phyloP scores from a whole-genome alignment of 1,140 invertebrate species.

The Lethocerus indicus region DNA sequence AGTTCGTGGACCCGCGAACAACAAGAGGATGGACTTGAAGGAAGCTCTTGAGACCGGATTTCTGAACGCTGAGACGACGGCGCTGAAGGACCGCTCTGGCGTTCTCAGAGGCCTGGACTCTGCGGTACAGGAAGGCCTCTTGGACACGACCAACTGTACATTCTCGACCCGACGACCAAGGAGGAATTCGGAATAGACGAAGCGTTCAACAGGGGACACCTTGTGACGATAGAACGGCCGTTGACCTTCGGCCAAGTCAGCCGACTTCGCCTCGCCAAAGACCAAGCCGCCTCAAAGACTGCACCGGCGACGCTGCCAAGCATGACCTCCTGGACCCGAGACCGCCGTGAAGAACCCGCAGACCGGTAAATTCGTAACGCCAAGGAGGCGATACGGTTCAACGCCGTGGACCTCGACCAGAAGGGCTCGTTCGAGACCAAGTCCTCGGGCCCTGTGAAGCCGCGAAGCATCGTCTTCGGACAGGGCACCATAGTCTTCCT shows the following conservation, averaged over 20 bases:
- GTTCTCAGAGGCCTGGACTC: slow-evolving; percentile 49
- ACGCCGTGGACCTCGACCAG: slow-evolving; percentile 46
- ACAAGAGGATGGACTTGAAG: slow-evolving; percentile 47
- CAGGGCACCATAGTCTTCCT: slow-evolving; percentile 50
- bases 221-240: too few relatives aligned
- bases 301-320: slow-evolving; percentile 62
- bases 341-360: slow-evolving; percentile 62
- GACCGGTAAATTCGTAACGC: slow-evolving; percentile 49
- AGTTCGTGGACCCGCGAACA: slow-evolving; percentile 58
- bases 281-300: too few relatives aligned
- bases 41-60: slow-evolving; percentile 53
- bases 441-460: slow-evolving; percentile 41
- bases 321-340: slow-evolving; percentile 56
- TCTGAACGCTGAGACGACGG: slow-evolving; percentile 57
- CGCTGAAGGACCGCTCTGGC: slow-evolving; percentile 57
- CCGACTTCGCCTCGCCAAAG: too few relatives aligned
- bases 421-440: slow-evolving; percentile 43
- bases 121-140: slow-evolving; percentile 62
- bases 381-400: slow-evolving; percentile 47
- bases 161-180: slow-evolving; percentile 66
- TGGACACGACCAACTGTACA: slow-evolving; percentile 55
- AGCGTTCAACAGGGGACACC: slow-evolving; percentile 27
- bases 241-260: too few relatives aligned
- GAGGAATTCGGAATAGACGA: slow-evolving; percentile 27
- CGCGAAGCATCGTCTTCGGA: slow-evolving; percentile 53